Evolutionary conservation across 1,140 invertebrate genomes (phyloP), one percentile per base, ranked within the genome.

Genomic region (Hypsibius dujardini): DNA sequence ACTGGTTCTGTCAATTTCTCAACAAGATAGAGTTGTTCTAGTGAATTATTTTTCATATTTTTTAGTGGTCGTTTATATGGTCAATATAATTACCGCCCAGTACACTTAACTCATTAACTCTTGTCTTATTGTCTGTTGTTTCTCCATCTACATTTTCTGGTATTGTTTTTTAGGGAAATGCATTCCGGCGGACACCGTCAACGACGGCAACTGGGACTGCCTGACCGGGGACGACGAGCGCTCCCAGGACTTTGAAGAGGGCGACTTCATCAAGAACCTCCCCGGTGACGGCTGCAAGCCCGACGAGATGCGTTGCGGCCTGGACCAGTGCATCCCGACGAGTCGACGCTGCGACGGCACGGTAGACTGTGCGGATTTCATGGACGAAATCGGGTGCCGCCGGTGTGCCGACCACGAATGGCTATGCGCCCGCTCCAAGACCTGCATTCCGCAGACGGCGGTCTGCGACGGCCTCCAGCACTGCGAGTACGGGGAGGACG

Each of bases 391-490:
- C 7, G 42, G 42, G 3, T 67, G 62, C 62, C 7, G 42, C 3
- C 12, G 45, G 42, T 67, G 62, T 42, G 62, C 12, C 7, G 62
- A 67, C 7, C 62, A 67, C 62, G 62, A 67, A 67, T 7, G 3
- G 7, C 42, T 67, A 14, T 67, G 62, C 42, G 12, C 62, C 3
- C 7, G 42, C 3, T 67, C 62, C 7, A 67, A 42, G 42, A 67
- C 62, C 3, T 67, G 62, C 62, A 67, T 67, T 14, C 62, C 42
- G 62, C 7, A 7, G 7, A 14, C 62, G 42, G 62, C 62, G 7
- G 62, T 67, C 42, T 67, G 62, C 45, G 62, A 67, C 42, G 62
- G 62, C 3, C 62, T 67, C 12, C 62, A 67, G 62, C 62, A 67
- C 62, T 67, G 62, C 62, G 62, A 67, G 42, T 42, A 67, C 3